phyloP scores from a whole-genome alignment of 2,797 vertebrate species.

The Scyliorhinus canicula region DNA sequence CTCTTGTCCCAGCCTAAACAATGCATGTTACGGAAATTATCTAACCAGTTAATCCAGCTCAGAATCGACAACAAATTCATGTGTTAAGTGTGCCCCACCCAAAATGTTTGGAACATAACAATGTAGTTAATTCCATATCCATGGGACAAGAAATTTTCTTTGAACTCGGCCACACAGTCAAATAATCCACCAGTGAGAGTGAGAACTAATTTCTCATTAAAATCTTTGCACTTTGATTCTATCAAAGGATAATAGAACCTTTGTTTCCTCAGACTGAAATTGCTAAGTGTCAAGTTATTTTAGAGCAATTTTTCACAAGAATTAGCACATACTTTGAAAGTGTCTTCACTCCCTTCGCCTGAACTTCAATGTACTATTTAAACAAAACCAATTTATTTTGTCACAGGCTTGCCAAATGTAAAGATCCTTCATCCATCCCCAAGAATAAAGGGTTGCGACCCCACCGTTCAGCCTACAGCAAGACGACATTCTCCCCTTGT shows the following conservation, averaged over 20 bases:
- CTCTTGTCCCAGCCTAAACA: neutral
- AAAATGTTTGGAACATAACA: neutral
- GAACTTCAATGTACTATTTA: neutral
- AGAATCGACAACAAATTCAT: neutral
- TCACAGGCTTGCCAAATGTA: neutral
- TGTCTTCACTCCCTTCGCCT: too few species aligned
- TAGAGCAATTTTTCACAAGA: neutral
- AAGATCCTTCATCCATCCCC: neutral
- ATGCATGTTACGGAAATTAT: neutral
- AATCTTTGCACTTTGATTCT: neutral
- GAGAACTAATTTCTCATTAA: neutral
- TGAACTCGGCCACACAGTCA: too few species aligned
- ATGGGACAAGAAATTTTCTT: neutral
- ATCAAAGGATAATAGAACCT: neutral
- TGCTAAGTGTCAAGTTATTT: neutral
- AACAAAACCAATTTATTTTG: neutral
- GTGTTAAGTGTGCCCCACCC: neutral
- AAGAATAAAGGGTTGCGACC: neutral
- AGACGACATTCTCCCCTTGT: neutral
- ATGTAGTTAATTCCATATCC: neutral
- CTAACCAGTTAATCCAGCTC: slow-evolving; percentile 29
- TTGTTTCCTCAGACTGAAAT: neutral
- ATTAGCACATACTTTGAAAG: neutral
- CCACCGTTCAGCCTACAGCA: neutral
- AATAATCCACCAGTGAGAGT: neutral